Evolutionary conservation across 2,888 invertebrate genomes (phyloP).

Genomic region (Limulus polyphemus): DNA sequence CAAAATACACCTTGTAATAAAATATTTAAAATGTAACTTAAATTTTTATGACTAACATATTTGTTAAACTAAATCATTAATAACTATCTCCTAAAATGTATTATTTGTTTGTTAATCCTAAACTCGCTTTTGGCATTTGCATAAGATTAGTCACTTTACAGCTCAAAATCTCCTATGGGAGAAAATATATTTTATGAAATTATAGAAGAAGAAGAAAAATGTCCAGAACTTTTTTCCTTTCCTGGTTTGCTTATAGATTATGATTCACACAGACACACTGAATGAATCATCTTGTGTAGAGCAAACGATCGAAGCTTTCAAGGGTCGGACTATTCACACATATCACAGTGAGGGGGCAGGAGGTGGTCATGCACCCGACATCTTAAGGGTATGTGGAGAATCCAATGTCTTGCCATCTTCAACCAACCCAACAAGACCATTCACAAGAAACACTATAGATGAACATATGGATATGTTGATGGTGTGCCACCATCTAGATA

Average conservation of each 20-base stretch:
- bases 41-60: too few relatives aligned
- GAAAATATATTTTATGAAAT: too few relatives aligned
- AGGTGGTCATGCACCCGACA: slow-evolving; percentile 34
- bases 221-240: too few relatives aligned
- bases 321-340: slow-evolving; percentile 33
- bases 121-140: too few relatives aligned
- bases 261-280: slow-evolving; percentile 35
- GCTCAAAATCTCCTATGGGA: too few relatives aligned
- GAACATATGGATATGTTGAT: slow-evolving; percentile 36
- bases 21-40: too few relatives aligned
- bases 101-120: too few relatives aligned
- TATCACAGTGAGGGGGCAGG: slow-evolving; percentile 37
- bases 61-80: too few relatives aligned
- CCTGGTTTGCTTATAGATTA: slow-evolving; percentile 27
- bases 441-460: slow-evolving; percentile 34
- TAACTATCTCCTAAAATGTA: too few relatives aligned
- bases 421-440: slow-evolving; percentile 35
- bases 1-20: too few relatives aligned
- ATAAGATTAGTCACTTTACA: too few relatives aligned
- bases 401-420: slow-evolving; percentile 33
- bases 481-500: slow-evolving; percentile 35
- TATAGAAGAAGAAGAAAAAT: too few relatives aligned
- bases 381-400: slow-evolving; percentile 31
- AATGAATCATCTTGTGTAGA: slow-evolving; percentile 36
- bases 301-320: slow-evolving; percentile 32